A percentile compares a stretch with the other conserved stretches of the same genome.
Evolutionary conservation across 2,113 vertebrate species (phyloP).

Genomic region (Mus musculus): GRCm39 chr6:127229001-127229500

Average conservation of each 20-base stretch:
- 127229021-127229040: too few species aligned
- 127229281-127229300: background rate
- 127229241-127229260: background rate
- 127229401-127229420: conserved; percentile 37
- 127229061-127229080: background rate
- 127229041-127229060: background rate
- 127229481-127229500: conserved; percentile 59
- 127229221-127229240: background rate
- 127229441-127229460: conserved; percentile 60
- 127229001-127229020: background rate
- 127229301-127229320: background rate
- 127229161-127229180: conserved; percentile 46
- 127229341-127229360: background rate
- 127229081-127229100: background rate
- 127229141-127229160: conserved; percentile 59
- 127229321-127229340: rapidly evolving
- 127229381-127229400: background rate
- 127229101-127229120: conserved; percentile 39
- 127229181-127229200: background rate
- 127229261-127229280: background rate
- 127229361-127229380: background rate
- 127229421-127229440: conserved; percentile 70
- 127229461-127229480: conserved; percentile 59
- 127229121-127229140: conserved; percentile 49
- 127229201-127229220: background rate